Conservation (phyloP, 1,140 invertebrate species). For the Zaprionus lachaisei region DNA sequence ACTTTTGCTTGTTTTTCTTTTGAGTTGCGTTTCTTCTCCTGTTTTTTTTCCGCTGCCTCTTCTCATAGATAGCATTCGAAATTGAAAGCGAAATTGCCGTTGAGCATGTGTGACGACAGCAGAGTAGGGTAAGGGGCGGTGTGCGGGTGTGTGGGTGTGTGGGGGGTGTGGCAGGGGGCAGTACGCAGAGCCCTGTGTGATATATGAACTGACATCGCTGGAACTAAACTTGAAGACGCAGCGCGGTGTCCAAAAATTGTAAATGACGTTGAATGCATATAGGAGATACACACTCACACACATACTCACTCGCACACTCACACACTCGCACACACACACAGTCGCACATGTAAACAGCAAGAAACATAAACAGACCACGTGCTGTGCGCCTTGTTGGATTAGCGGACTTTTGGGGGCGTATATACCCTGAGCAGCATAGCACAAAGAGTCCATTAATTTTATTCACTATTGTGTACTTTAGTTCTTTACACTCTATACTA, state of each 20-base stretch:
- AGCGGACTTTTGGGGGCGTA: neutral
- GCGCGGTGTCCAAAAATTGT: slow-evolving; percentile 56
- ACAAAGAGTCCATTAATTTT: neutral
- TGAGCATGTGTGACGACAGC: slow-evolving; percentile 79
- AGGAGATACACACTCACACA: slow-evolving; percentile 9
- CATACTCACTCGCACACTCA: slow-evolving; percentile 5
- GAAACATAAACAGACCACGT: slow-evolving; percentile 15
- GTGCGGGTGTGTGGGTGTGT: neutral
- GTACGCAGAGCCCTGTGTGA: slow-evolving; percentile 41
- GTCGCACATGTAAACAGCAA: neutral
- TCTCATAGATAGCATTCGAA: slow-evolving; percentile 81
- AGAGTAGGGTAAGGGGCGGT: neutral
- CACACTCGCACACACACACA: neutral
- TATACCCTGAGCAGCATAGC: neutral
- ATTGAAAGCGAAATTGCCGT: slow-evolving; percentile 80
- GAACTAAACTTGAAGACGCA: slow-evolving; percentile 43
- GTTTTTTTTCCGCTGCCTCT: slow-evolving; percentile 44
- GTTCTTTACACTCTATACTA: neutral
- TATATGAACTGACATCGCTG: slow-evolving; percentile 73
- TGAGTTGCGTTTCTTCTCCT: slow-evolving; percentile 46
- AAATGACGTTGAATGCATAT: slow-evolving; percentile 62
- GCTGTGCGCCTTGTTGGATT: slow-evolving; percentile 8
- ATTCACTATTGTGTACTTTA: neutral
- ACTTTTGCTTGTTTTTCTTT: slow-evolving; percentile 71
- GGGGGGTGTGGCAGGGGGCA: slow-evolving; percentile 22